phyloP scores from a whole-genome alignment of 2,797 vertebrate genomes.

The Pantherophis alleghaniensis region DNA sequence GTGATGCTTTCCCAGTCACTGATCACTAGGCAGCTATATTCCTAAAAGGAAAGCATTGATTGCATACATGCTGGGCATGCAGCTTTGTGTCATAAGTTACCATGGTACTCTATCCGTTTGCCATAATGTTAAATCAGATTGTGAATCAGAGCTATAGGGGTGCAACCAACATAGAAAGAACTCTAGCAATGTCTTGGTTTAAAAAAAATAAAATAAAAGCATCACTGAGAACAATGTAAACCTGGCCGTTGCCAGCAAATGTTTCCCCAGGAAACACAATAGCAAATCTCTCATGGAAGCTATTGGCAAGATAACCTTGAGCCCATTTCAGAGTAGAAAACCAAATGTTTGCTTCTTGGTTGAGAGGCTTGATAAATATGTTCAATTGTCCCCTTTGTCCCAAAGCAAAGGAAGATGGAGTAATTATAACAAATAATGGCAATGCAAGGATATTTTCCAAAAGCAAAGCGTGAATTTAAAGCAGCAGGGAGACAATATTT shows the following conservation, averaged over 20 bases:
- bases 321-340: neutral
- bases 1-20: neutral
- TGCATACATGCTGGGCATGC: neutral
- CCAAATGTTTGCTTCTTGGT: conserved; percentile 14
- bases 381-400: conserved; percentile 17
- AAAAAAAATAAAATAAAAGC: neutral
- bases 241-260: neutral
- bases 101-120: neutral
- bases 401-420: conserved; percentile 15
- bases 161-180: neutral
- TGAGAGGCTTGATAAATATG: conserved; percentile 14
- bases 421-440: conserved; percentile 10
- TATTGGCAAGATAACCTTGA: neutral
- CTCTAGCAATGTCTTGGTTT: neutral
- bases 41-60: neutral
- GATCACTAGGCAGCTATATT: neutral
- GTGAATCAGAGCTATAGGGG: neutral
- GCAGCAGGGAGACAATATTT: neutral
- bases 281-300: neutral
- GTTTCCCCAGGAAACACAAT: neutral
- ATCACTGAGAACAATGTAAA: neutral
- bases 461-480: neutral
- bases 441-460: conserved; percentile 1
- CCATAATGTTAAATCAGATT: neutral
- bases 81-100: neutral